Percentiles rank a stretch among this genome's conserved stretches.
Conservation (phyloP, 2,888 invertebrate species). For the Andrena flavipes region DNA sequence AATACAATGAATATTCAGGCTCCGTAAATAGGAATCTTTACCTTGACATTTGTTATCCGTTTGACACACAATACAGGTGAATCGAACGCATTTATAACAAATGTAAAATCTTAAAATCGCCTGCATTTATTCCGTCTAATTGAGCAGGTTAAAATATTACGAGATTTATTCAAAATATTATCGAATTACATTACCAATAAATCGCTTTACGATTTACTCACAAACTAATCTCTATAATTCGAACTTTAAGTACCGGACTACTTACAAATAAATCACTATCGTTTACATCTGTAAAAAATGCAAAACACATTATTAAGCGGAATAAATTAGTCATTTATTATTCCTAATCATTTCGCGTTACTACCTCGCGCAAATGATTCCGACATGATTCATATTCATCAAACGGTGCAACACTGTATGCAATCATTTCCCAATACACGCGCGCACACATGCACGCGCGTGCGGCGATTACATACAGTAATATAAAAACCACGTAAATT, state of each 20-base stretch:
- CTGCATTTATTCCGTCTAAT: neutral
- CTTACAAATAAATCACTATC: neutral
- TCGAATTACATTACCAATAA: neutral
- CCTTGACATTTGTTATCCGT: neutral
- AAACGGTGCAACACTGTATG: neutral
- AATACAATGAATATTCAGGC: no score
- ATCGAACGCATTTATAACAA: no score
- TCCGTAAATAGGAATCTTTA: no score
- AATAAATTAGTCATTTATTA: neutral
- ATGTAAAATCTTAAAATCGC: neutral
- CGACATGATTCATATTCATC: slow-evolving; percentile 23
- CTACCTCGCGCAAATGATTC: slow-evolving; percentile 2
- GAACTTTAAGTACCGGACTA: neutral
- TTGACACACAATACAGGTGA: neutral
- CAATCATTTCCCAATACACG: slow-evolving; percentile 16
- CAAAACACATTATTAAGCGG: neutral
- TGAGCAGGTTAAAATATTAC: neutral
- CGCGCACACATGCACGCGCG: neutral
- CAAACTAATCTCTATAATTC: neutral
- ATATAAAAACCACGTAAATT: slow-evolving; percentile 20
- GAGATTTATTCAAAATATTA: neutral
- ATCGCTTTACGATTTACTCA: neutral
- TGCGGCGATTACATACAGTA: slow-evolving; percentile 7
- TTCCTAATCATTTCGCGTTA: neutral
- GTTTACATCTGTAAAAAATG: neutral